Percentiles rank a stretch among this genome's conserved stretches.
Conservation (phyloP, 2,113 vertebrate genomes). For the Paratilapia polleni region DNA sequence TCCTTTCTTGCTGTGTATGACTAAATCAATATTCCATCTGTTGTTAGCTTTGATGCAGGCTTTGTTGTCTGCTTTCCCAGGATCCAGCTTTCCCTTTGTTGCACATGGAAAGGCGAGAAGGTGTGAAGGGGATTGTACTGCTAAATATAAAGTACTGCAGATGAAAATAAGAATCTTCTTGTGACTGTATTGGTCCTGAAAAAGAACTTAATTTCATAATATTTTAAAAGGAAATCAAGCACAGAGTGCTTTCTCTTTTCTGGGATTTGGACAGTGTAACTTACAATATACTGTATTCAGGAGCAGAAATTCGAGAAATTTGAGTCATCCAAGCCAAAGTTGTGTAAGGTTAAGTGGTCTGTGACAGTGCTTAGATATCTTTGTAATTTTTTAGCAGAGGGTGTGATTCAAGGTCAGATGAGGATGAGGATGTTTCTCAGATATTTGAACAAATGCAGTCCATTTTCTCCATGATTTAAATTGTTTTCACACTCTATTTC, state of each 20-base stretch:
- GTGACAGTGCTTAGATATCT: too few species aligned
- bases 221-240: not conserved
- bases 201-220: not conserved
- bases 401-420: not conserved
- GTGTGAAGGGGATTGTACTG: not conserved
- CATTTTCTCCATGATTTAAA: not conserved
- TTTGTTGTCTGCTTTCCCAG: not conserved
- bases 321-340: not conserved
- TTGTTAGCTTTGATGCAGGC: not conserved
- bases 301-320: not conserved
- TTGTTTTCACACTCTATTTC: not conserved
- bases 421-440: not conserved
- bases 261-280: not conserved
- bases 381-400: not conserved
- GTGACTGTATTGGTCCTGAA: not conserved
- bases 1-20: not conserved
- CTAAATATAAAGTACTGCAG: not conserved
- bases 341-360: not conserved
- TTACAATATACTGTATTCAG: not conserved
- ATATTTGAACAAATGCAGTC: not conserved
- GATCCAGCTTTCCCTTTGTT: not conserved
- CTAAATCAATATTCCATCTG: not conserved
- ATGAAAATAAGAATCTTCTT: not conserved
- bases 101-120: not conserved
- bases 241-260: not conserved